Percentiles rank a stretch among this genome's conserved stretches.
These are phyloP conservation scores for Amphipyra tragopoginis DNA, from an alignment of 2,888 invertebrate genomes.

Conservation along the genomic window DNA sequence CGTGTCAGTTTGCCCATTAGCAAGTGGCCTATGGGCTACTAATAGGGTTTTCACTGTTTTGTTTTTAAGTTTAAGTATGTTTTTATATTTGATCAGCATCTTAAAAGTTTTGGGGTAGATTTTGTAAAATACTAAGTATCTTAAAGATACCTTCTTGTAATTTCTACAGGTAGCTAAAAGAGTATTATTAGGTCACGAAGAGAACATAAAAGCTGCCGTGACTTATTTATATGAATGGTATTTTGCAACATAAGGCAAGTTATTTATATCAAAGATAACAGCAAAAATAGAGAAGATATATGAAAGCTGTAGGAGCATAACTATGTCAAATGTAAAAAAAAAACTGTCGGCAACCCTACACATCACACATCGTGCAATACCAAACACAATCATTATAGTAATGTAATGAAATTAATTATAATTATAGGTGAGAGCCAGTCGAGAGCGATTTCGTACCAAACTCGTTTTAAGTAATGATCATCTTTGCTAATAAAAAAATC, in stretches of 20 bases:
- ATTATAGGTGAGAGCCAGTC: constrained; percentile 71
- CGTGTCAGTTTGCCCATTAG: constrained; percentile 62
- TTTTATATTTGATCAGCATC: neutral
- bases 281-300: too few relatives aligned
- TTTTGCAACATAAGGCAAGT: too few relatives aligned
- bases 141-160: too few relatives aligned
- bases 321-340: too few relatives aligned
- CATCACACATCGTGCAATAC: constrained; percentile 70
- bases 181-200: too few relatives aligned
- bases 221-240: too few relatives aligned
- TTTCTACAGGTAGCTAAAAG: too few relatives aligned
- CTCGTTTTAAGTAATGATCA: constrained; percentile 51
- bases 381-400: constrained; percentile 73
- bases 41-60: constrained; percentile 39
- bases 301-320: too few relatives aligned
- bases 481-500: constrained; percentile 54
- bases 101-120: neutral
- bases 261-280: too few relatives aligned
- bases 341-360: constrained; percentile 49
- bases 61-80: neutral
- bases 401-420: constrained; percentile 80
- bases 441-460: constrained; percentile 50
- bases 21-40: constrained; percentile 66
- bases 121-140: too few relatives aligned
- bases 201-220: too few relatives aligned